Percentiles rank a stretch among this genome's conserved stretches.
Conservation (phyloP, 2,888 invertebrate genomes). For the Cephus runcator region DNA sequence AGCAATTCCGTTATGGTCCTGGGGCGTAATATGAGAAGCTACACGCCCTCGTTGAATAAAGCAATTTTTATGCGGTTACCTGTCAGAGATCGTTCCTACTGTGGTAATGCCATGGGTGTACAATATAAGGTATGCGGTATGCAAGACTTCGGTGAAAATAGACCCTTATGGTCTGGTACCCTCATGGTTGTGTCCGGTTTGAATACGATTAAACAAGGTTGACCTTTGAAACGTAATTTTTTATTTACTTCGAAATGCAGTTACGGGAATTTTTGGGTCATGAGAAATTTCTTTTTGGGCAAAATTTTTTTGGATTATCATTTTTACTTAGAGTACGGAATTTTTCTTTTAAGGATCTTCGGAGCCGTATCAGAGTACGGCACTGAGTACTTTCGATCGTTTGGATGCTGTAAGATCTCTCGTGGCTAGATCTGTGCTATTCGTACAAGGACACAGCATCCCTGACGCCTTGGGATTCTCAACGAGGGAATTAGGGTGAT, state of each 20-base stretch:
- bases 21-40: conserved; percentile 62
- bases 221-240: neutral
- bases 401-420: neutral
- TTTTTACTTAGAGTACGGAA: neutral
- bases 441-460: conserved; percentile 41
- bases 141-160: neutral
- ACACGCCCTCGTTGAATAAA: conserved; percentile 52
- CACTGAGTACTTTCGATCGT: neutral
- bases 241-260: neutral
- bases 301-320: neutral
- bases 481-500: conserved; percentile 54
- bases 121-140: neutral
- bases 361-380: no score
- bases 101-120: neutral
- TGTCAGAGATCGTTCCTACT: neutral
- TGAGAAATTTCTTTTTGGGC: neutral
- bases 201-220: neutral
- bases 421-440: conserved; percentile 34
- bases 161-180: neutral
- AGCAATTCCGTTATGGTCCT: conserved; percentile 60
- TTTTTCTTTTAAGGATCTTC: no score
- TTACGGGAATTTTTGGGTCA: neutral
- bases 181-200: neutral
- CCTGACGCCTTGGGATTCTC: conserved; percentile 46
- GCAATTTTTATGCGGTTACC: conserved; percentile 38